Evolutionary conservation across 1,140 invertebrate genomes (phyloP).

Genomic region (Dreissena rostriformis): DNA sequence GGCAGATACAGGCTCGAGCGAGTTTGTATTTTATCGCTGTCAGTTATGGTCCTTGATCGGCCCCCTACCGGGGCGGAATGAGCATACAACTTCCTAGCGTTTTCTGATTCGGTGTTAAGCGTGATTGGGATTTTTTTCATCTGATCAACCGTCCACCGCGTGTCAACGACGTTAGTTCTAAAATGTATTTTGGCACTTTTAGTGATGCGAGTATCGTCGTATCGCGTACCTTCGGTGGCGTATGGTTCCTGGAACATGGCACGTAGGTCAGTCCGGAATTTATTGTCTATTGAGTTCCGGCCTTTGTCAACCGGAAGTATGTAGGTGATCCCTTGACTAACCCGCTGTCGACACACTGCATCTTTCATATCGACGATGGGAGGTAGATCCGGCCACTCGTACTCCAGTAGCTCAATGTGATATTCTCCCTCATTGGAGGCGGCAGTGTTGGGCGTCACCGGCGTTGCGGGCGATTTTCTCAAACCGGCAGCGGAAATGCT

Average conservation of each 20-base stretch:
- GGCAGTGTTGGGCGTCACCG: constrained; percentile 11
- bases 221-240: constrained; percentile 60
- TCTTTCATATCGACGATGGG: constrained; percentile 75
- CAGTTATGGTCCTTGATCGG: constrained; percentile 55
- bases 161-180: constrained; percentile 67
- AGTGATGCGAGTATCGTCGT: constrained; percentile 69
- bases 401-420: constrained; percentile 72
- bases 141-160: constrained; percentile 62
- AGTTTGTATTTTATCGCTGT: constrained; percentile 60
- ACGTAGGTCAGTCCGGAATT: constrained; percentile 73
- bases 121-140: constrained; percentile 57
- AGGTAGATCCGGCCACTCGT: constrained; percentile 77
- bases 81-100: constrained; percentile 66
- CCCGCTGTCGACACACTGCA: constrained; percentile 72
- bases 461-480: neutral
- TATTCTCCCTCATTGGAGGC: constrained; percentile 50
- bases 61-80: constrained; percentile 71
- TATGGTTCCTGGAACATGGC: constrained; percentile 78
- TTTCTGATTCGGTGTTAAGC: constrained; percentile 74
- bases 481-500: constrained; percentile 14
- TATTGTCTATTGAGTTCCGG: constrained; percentile 73
- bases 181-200: constrained; percentile 74
- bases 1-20: constrained; percentile 72
- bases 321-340: constrained; percentile 76
- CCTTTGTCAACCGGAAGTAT: constrained; percentile 76